A percentile compares a stretch with the other conserved stretches of the same genome.
phyloP scores from a whole-genome alignment of 2,888 invertebrate genomes.

The Chesias legatella region DNA sequence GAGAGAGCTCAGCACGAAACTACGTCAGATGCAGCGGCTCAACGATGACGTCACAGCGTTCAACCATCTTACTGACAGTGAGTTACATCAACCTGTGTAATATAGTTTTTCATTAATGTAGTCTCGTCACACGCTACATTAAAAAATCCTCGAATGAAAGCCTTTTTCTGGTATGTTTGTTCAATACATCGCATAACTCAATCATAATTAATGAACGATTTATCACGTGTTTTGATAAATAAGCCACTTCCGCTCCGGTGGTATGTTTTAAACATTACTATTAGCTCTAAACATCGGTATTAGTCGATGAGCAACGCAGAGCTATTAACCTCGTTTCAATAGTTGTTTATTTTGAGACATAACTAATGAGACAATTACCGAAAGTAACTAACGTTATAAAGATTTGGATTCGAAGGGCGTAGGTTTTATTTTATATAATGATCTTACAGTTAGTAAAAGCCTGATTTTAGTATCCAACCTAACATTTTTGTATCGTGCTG shows the following conservation, averaged over 20 bases:
- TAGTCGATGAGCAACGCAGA: constrained; percentile 15
- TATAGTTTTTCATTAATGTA: too few species aligned
- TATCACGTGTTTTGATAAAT: constrained; percentile 10
- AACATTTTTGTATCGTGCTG: too few species aligned
- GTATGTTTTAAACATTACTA: constrained; percentile 11
- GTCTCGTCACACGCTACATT: too few species aligned
- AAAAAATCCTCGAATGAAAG: too few species aligned
- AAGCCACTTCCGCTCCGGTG: constrained; percentile 10
- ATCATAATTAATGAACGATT: constrained; percentile 4
- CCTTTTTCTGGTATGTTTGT: too few species aligned
- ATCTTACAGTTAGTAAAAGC: too few species aligned
- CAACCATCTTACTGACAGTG: constrained; percentile 70
- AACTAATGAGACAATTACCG: background rate
- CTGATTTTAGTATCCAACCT: too few species aligned
- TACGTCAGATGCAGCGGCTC: constrained; percentile 89
- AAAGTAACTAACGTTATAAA: too few species aligned
- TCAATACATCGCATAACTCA: too few species aligned
- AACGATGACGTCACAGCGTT: constrained; percentile 74
- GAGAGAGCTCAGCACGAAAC: constrained; percentile 88
- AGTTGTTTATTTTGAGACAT: background rate
- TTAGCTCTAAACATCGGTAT: constrained; percentile 14
- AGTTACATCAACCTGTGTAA: constrained; percentile 42
- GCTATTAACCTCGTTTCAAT: constrained; percentile 4
- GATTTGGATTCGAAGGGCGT: too few species aligned
- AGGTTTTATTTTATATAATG: too few species aligned